These are phyloP conservation scores for Boleophthalmus pectinirostris DNA, from an alignment of 2,113 vertebrate genomes.

Conservation along the genomic window DNA sequence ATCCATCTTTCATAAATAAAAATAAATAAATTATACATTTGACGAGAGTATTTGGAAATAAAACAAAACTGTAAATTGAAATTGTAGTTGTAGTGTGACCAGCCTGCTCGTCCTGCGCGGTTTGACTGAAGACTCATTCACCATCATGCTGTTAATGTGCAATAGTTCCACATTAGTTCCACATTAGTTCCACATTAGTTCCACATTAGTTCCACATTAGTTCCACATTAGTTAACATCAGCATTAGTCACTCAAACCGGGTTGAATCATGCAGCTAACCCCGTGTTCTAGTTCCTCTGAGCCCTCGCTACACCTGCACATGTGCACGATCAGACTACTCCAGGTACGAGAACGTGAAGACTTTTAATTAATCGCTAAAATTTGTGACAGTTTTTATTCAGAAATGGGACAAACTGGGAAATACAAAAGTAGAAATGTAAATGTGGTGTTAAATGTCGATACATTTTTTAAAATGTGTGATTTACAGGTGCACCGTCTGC, in stretches of 20 bases:
- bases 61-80: too few relatives aligned
- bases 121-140: conserved; percentile 15
- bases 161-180: conserved; percentile 34
- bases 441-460: not conserved
- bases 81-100: not conserved
- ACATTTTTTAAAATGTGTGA: not conserved
- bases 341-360: too few relatives aligned
- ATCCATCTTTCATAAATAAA: too few relatives aligned
- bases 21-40: too few relatives aligned
- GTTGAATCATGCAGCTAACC: conserved; percentile 8
- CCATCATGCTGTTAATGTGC: conserved; percentile 55
- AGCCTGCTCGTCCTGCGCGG: conserved; percentile 13
- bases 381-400: not conserved
- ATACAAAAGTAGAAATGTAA: not conserved
- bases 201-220: not conserved
- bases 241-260: not conserved
- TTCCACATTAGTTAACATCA: not conserved
- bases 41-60: too few relatives aligned
- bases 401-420: not conserved
- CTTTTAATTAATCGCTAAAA: too few relatives aligned
- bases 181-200: conserved; percentile 37
- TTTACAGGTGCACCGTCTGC: not conserved
- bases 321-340: not conserved
- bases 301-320: not conserved
- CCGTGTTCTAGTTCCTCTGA: too few relatives aligned